Base-by-base conservation (phyloP, 2,888 invertebrate genomes). In the Megaustenia siamemsis region DNA sequence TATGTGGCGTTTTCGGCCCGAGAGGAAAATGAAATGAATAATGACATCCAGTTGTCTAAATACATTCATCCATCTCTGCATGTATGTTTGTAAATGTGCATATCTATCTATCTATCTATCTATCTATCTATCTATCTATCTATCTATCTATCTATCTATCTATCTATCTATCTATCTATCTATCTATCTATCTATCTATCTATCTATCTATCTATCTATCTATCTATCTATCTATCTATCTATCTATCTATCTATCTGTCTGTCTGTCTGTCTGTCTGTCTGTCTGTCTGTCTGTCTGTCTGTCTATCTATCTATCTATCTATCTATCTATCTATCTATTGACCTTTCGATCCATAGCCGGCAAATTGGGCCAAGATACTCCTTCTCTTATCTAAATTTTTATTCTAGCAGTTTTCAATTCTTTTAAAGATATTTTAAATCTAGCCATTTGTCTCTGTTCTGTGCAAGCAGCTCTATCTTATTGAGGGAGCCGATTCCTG, bases 121-220 rank as follows among this genome's bases (percentile, higher is more conserved):
- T 24, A 63, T 2, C 28, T 63, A 56, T 10, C 56, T 56, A 18
- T 18, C 5, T 56, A 56, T 56, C 18, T 56, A 56, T 56, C 5
- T 10, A 56, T 56, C 18, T 10, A 18, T 56, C 56, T 49, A 49
- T 49, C 56, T 56, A 56, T 56, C 18, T 56, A 56, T 10, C 56
- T 56, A 56, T 10, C 56, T 56, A 18, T 49, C 10, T 18, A 49
- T 49, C 18, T 49, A 49, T 49, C 10, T 12, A 49, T 49, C 18
- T 12, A 18, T 49, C 49, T 43, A 69, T 40, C 68, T 40, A 69
- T 69, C 68, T 69, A 69, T 40, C 68, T 40, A 69, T 69, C 40
- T 69, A 69, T 69, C 68, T 69, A 40, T 40, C 38, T 69, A 40
- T 40, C 68, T 69, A 69, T 38, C 68, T 40, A 38, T 38, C 38